Base-by-base conservation (phyloP, 2,797 vertebrate species). In the Fistularia tabacaria region DNA sequence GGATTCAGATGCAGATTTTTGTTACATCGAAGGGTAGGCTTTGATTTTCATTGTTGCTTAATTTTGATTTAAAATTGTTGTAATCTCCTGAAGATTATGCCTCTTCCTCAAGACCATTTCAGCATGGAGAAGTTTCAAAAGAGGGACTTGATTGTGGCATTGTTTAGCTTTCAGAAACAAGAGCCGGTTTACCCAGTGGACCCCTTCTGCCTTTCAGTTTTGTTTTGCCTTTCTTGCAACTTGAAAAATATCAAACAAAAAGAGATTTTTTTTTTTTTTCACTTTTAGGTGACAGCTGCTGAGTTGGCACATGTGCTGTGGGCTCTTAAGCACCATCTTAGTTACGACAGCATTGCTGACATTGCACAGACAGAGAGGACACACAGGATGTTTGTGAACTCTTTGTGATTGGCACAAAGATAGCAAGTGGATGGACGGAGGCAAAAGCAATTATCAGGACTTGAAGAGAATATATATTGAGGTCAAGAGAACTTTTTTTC, bases 401-500 rank as follows among this genome's bases (percentile, higher is more conserved):
- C 57, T 79, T 72, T 78, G 77, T 73, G 84, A 87, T 83, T 76
- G 71, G 76, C 63, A 69, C 70, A 84, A 80, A 83, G 81, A 87
- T 78, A 83, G 78, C 74, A 79, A 76, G 75, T 71, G 66, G 73
- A 83, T 59, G 70, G 78, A 68, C 68, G 57, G 63, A 77, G 77
- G 85, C 62, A 74, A 78, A 81, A 80, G 79, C 68, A 84, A 85
- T 85, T 85, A 82, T 76, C 75, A 62, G 74, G 51, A 76, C 76
- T 67, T 60, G 62, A 62, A 52, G 38, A 59, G 69, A 68, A 77
- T 77, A 83, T 25, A 25, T 82, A 84, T 81, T 83, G 80, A 80
- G 84, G 84, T 86, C 77, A 83, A 78, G 73, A 71, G 78, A 80
- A 80, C 74, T 76, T 83, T 53, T 66, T 76, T 77, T 13, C 45